phyloP scores from a whole-genome alignment of 2,113 vertebrate species.

The Poeciliopsis occidentalis region DNA sequence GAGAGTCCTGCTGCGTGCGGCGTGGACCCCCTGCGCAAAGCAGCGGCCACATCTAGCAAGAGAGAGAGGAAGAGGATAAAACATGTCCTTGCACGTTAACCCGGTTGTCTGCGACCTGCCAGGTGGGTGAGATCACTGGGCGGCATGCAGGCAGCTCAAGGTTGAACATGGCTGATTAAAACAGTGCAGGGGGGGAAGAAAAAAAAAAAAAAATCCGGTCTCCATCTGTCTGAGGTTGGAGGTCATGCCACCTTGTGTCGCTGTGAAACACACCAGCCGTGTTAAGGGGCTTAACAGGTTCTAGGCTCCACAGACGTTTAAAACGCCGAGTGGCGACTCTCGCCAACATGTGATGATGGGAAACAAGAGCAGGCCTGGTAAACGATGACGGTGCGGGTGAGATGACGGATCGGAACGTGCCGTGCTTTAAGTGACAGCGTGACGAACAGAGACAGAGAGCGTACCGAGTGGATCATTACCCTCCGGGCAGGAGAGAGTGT shows the following conservation, averaged over 20 bases:
- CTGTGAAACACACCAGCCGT: conserved; percentile 55
- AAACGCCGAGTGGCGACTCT: conserved; percentile 30
- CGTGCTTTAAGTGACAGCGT: conserved; percentile 50
- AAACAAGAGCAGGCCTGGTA: conserved; percentile 18
- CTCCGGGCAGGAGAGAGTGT: conserved; percentile 73
- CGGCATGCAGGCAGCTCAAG: conserved; percentile 69
- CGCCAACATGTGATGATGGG: conserved; percentile 26
- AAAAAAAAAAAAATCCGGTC: conserved; percentile 50
- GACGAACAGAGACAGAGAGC: conserved; percentile 39
- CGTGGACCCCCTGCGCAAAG: conserved; percentile 68
- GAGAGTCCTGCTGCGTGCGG: conserved; percentile 71
- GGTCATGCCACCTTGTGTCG: conserved; percentile 54
- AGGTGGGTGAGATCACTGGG: conserved; percentile 45
- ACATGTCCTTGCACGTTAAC: conserved; percentile 36
- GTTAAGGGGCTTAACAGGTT: conserved; percentile 69
- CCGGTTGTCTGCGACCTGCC: conserved; percentile 43
- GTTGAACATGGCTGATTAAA: conserved; percentile 70
- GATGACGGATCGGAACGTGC: conserved; percentile 61
- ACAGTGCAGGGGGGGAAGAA: conserved; percentile 36
- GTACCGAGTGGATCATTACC: conserved; percentile 64
- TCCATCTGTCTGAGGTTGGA: conserved; percentile 71
- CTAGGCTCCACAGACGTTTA: conserved; percentile 31
- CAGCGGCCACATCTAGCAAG: conserved; percentile 72
- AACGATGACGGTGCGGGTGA: conserved; percentile 32
- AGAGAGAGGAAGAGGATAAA: conserved; percentile 27